Evolutionary conservation across 2,888 invertebrate genomes (phyloP), one percentile per base, ranked within the genome.

Genomic region (Geotrupes spiniger): DNA sequence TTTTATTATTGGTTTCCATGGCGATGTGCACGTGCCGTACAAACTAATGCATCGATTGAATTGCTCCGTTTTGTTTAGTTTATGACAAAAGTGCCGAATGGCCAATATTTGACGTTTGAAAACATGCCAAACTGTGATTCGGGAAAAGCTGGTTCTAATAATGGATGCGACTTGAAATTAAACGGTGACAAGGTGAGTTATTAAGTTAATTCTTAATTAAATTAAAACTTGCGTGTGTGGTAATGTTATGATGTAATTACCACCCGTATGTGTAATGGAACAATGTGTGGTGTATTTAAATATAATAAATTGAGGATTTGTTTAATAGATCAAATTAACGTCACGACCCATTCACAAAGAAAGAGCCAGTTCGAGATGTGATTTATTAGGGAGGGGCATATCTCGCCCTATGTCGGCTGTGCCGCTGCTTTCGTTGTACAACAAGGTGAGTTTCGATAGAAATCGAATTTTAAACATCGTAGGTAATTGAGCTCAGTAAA

Each of bases 351-450:
- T 48, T 5, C 64, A 58, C 51, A 63, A 60, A 44, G 54, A 58
- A 12, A 59, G 49, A 29, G 68, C 69, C 1, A 68, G 65, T 42
- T 63, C 63, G 1, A 65, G 60, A 49, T 61, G 57, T 52, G 57
- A 60, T n/a, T 54, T 66, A 29, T 49, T 69, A 11, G 51, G 56
- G 6, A 61, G 62, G 54, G 60, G 61, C 12, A 58, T 56, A 37
- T 58, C 63, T 6, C 58, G 71, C 44, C 66, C 70, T 2, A 60
- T 62, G 9, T 71, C 71, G 2, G 67, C 68, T 8, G 57, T 71
- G 15, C 70, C 71, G 10, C 40, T 57, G 9, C 53, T 71, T 25
- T 43, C 50, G 26, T 50, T 61, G 6, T 58, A 56, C 25, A 48
- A 44, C 16, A 51, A 51, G 37, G 49, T 42, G 17, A 42, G 46